Evolutionary conservation across 2,888 invertebrate genomes (phyloP).

Genomic region (Deilephila porcellus): DNA sequence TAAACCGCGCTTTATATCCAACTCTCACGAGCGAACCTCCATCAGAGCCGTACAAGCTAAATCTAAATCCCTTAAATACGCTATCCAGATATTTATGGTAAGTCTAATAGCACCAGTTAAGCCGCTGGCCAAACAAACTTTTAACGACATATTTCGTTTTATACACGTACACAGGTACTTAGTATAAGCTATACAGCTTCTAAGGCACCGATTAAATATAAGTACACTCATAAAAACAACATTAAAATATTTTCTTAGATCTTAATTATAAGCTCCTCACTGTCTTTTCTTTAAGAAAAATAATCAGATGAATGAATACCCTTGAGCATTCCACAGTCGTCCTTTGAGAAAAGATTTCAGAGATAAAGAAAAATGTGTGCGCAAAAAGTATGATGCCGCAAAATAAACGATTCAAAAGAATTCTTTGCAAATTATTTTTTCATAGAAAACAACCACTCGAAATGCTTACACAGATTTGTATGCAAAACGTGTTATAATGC

Average conservation of each 20-base stretch:
- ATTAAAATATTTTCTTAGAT: slow-evolving; percentile 43
- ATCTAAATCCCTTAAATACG: slow-evolving; percentile 80
- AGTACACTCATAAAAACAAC: slow-evolving; percentile 24
- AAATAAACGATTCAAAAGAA: slow-evolving; percentile 67
- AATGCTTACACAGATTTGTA: slow-evolving; percentile 1
- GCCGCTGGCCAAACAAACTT: slow-evolving; percentile 48
- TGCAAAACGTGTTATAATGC: neutral
- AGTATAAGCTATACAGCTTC: no score
- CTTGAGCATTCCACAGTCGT: slow-evolving; percentile 68
- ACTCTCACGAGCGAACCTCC: slow-evolving; percentile 70
- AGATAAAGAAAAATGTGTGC: slow-evolving; percentile 72
- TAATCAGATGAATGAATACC: slow-evolving; percentile 76
- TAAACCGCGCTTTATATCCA: slow-evolving; percentile 56
- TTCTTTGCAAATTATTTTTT: slow-evolving; percentile 62
- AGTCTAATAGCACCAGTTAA: slow-evolving; percentile 77
- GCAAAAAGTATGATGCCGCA: slow-evolving; percentile 62
- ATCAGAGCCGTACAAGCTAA: slow-evolving; percentile 75
- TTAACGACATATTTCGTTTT: slow-evolving; percentile 8
- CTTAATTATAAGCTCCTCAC: slow-evolving; percentile 64
- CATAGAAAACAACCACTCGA: slow-evolving; percentile 37
- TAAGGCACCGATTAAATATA: neutral
- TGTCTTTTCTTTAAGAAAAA: slow-evolving; percentile 66
- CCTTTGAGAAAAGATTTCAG: slow-evolving; percentile 72
- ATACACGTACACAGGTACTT: neutral
- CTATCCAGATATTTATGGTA: slow-evolving; percentile 80